These are phyloP conservation scores for Platyscapa corneri DNA, from an alignment of 1,140 invertebrate species.

Conservation along the genomic window DNA sequence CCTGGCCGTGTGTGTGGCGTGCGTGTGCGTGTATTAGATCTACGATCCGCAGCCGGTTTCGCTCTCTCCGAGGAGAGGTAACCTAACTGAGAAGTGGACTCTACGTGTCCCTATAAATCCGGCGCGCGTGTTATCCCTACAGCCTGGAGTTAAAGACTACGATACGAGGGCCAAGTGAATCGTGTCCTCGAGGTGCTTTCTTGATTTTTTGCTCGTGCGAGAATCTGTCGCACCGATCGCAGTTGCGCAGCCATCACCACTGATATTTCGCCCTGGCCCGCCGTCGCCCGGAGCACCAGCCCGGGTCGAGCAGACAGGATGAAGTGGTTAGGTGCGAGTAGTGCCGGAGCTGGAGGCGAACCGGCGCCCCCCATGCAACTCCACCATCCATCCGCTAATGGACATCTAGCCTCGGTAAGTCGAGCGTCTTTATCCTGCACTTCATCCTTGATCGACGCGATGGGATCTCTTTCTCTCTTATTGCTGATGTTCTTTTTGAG, in stretches of 20 bases:
- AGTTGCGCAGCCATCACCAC: slow-evolving; percentile 2
- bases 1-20: slow-evolving; percentile 5
- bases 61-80: slow-evolving; percentile 46
- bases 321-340: slow-evolving; percentile 73
- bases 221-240: not conserved
- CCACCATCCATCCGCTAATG: slow-evolving; percentile 72
- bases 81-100: slow-evolving; percentile 29
- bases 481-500: not conserved
- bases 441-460: not conserved
- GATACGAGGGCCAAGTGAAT: not conserved
- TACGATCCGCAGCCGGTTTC: slow-evolving; percentile 50
- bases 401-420: slow-evolving; percentile 71
- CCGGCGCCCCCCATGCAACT: slow-evolving; percentile 73
- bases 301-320: slow-evolving; percentile 60
- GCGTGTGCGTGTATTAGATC: slow-evolving; percentile 29
- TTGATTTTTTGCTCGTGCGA: not conserved
- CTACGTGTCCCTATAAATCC: slow-evolving; percentile 10
- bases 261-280: slow-evolving; percentile 32
- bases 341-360: slow-evolving; percentile 69
- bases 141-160: not conserved
- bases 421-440: not conserved
- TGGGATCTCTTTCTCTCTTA: not conserved
- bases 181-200: slow-evolving; percentile 1
- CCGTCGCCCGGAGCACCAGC: not conserved
- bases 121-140: slow-evolving; percentile 2